Percentiles rank a stretch among this genome's conserved stretches.
Evolutionary conservation across 64 coral and sea anemone genomes (phyloP).

Genomic region (Montipora capricornis): DNA sequence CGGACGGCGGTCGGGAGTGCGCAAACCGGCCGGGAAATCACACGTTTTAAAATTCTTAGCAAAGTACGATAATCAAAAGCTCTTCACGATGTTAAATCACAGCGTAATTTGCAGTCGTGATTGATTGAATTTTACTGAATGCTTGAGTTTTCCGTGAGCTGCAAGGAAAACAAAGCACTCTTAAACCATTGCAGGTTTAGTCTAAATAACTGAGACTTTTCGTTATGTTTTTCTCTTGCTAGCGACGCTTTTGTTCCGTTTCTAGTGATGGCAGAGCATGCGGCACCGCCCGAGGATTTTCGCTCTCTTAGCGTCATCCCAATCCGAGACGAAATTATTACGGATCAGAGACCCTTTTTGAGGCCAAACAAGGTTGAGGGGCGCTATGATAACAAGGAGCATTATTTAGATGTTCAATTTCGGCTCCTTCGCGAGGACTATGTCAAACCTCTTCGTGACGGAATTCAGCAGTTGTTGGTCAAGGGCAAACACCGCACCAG

Average conservation of each 20-base stretch:
- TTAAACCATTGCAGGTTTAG: neutral
- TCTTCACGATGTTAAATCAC: too few relatives aligned
- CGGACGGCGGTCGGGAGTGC: too few relatives aligned
- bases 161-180: too few relatives aligned
- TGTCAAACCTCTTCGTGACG: slow-evolving; percentile 62
- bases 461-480: slow-evolving; percentile 47
- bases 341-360: neutral
- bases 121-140: too few relatives aligned
- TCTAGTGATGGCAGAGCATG: neutral
- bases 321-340: slow-evolving; percentile 39
- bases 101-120: too few relatives aligned
- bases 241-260: neutral
- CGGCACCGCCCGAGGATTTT: slow-evolving; percentile 37
- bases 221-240: too few relatives aligned
- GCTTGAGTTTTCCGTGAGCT: too few relatives aligned
- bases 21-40: too few relatives aligned
- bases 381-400: slow-evolving; percentile 32
- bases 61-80: too few relatives aligned
- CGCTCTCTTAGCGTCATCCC: slow-evolving; percentile 54
- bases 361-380: slow-evolving; percentile 64
- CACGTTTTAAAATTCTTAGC: too few relatives aligned
- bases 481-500: neutral
- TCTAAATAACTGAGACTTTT: neutral
- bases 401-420: slow-evolving; percentile 84
- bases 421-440: slow-evolving; percentile 81